Evolutionary conservation across 2,113 vertebrate genomes (phyloP).

Genomic region (Corydoras sp.): DNA sequence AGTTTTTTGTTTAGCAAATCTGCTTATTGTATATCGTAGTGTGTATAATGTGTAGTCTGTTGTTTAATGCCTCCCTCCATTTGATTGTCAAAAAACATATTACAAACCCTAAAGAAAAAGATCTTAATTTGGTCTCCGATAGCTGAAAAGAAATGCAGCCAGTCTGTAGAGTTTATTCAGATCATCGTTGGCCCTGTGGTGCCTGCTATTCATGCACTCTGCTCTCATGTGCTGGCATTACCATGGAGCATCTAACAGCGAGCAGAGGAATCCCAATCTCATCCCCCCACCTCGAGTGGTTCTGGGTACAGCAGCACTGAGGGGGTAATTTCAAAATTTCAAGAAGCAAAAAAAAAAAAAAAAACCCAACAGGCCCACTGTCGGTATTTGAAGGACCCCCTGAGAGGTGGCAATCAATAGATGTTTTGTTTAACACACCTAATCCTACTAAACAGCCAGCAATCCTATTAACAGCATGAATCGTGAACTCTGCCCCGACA

Average conservation of each 20-base stretch:
- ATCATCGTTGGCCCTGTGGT: conserved; percentile 48
- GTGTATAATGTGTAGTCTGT: no score
- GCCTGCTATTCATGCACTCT: conserved; percentile 50
- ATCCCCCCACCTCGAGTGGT: conserved; percentile 34
- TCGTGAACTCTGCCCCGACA: conserved; percentile 71
- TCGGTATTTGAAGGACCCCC: conserved; percentile 56
- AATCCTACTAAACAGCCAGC: conserved; percentile 80
- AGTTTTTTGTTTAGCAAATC: no score
- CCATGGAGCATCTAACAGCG: conserved; percentile 55
- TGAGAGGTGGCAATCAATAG: conserved; percentile 72
- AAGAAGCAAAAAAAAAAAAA: conserved; percentile 34
- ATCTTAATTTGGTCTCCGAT: conserved; percentile 13
- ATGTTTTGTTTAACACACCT: conserved; percentile 74
- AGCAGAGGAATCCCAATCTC: conserved; percentile 59
- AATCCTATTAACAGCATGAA: conserved; percentile 80
- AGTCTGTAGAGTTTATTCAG: conserved; percentile 42
- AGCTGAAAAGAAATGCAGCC: conserved; percentile 33
- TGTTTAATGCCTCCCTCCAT: no score
- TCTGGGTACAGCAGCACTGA: conserved; percentile 43
- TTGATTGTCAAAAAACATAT: no score
- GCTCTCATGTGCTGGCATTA: conserved; percentile 60
- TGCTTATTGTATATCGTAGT: no score
- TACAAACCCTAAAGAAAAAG: no score
- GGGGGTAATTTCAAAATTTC: conserved; percentile 36
- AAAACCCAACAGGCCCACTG: conserved; percentile 53